These are phyloP conservation scores for Heliconius ethilla DNA, from an alignment of 2,888 invertebrate genomes.

Conservation along the genomic window DNA sequence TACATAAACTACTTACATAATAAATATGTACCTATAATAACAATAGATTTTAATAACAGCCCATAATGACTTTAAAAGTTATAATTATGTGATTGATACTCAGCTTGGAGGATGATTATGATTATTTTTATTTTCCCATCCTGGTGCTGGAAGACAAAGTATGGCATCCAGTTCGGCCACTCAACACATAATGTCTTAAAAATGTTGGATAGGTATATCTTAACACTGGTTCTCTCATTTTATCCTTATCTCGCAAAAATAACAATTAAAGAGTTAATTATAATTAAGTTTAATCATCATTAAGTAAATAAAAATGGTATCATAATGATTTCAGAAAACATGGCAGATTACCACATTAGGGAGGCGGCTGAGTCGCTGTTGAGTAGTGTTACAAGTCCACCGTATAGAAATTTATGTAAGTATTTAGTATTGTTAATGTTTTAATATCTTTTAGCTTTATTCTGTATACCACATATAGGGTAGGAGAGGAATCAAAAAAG, in stretches of 20 bases:
- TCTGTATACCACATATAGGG: neutral
- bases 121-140: too few species aligned
- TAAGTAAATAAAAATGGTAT: neutral
- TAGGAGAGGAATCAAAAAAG: neutral
- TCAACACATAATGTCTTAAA: too few species aligned
- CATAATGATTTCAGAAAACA: conserved; percentile 47
- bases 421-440: conserved; percentile 37
- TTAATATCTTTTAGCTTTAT: neutral
- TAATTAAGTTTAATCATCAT: neutral
- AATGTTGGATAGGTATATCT: too few species aligned
- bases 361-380: conserved; percentile 78
- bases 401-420: conserved; percentile 67
- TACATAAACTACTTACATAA: too few species aligned
- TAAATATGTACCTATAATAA: too few species aligned
- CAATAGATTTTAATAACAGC: too few species aligned
- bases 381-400: conserved; percentile 67
- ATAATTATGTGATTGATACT: too few species aligned
- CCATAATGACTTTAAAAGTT: too few species aligned
- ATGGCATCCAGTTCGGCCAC: too few species aligned
- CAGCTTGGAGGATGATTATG: too few species aligned
- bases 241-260: neutral
- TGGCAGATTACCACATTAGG: conserved; percentile 72
- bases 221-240: too few species aligned
- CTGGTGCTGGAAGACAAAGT: too few species aligned
- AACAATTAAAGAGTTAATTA: neutral